Conservation (phyloP, 1,140 invertebrate species). For the Choristoneura fumiferana region DNA sequence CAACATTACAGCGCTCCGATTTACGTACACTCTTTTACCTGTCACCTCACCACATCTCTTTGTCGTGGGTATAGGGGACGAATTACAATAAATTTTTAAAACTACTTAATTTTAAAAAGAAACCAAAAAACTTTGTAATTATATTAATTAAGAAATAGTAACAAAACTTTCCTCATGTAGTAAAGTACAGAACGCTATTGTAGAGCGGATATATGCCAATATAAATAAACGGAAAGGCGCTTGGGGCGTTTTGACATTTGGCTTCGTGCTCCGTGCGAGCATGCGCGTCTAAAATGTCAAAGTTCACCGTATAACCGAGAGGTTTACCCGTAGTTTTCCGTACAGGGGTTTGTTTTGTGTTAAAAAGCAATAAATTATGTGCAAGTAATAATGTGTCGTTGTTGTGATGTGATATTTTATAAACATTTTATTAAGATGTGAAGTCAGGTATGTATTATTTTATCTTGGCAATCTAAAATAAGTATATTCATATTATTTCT, state of each 20-base stretch:
- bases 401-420: conserved; percentile 17
- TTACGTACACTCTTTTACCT: background rate
- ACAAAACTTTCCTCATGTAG: no score
- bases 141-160: no score
- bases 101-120: no score
- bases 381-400: conserved; percentile 15
- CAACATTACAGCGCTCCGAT: conserved; percentile 5
- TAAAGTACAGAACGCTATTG: no score
- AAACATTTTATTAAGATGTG: conserved; percentile 2
- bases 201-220: no score
- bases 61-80: no score
- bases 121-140: background rate
- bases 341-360: conserved; percentile 28
- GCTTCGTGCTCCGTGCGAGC: background rate
- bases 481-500: no score
- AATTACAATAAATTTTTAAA: no score
- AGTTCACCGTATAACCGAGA: conserved; percentile 48
- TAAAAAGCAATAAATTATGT: conserved; percentile 24
- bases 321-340: conserved; percentile 29
- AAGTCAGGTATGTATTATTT: background rate
- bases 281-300: conserved; percentile 54
- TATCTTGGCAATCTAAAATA: no score
- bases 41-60: no score
- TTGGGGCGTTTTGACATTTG: conserved; percentile 47
- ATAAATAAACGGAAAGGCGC: background rate